Base-by-base conservation (phyloP, 2,888 invertebrate genomes). In the Chymomyza procnemis region DNA sequence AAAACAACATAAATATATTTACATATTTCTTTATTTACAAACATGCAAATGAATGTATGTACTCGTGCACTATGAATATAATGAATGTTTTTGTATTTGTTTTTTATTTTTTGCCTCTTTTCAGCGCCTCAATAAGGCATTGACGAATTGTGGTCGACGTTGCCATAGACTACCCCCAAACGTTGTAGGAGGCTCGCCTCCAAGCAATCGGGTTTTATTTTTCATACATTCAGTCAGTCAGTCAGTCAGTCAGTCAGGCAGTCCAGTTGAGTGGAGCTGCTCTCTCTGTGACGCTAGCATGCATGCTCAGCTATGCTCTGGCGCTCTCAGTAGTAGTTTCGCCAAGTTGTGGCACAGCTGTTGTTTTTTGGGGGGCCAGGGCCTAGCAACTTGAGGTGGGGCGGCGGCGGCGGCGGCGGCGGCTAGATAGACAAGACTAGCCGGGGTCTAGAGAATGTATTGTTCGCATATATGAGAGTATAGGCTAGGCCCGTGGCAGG, bases 101-200 rank as follows among this genome's bases (percentile, higher is more conserved):
- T 26, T 26, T 41, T 12, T 3, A 6, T 26, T 4, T 26, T 26
- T 26, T 41, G 1, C 18, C 50, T 50, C 50, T 50, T 19, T 50
- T 19, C 19, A 50, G 2, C 16, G 9, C 16, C 50, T 50, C 6
- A 50, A n/a, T 8, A 50, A 18, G 19, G 50, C 50, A 50, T 16
- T 19, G 50, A 50, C 19, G 16, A 18, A 19, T 50, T 50, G 18
- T 50, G 50, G 9, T 1, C 16, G 8, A 5, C 50, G 50, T 50
- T 50, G 50, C 19, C 19, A n/a, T 50, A n/a, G 16, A 50, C 34
- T 41, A 41, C 34, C 34, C 34, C 26, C 26, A 26, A 41, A 41
- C 34, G 12, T 56, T 52, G 6, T 26, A 26, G 41, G 55, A 71
- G 76, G 30, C 76, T 75, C 78, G 76, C 76, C 76, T 76, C 76